Base-by-base conservation (phyloP, 2,797 vertebrate species). In the Taenioides sp. region DNA sequence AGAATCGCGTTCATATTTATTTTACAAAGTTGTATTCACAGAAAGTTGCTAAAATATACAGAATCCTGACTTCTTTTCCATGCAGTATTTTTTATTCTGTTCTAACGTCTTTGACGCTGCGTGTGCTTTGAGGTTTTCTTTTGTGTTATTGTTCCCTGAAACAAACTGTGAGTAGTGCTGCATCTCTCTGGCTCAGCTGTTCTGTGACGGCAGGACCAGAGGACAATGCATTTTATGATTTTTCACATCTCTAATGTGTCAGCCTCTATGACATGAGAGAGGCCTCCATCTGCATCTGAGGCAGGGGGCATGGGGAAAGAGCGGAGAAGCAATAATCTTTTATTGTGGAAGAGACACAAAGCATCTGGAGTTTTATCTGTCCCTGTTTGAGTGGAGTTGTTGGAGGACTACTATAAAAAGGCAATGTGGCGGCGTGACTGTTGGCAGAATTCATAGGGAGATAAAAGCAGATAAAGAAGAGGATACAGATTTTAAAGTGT, bases 351-450 rank as follows among this genome's bases (percentile, higher is more conserved):
- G 75, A 82, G 67, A 73, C 87, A 82, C 76, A 82, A 83, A 77
- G 76, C 81, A 85, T 88, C 84, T 89, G 80, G 79, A 82, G 79
- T 88, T 88, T 85, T 88, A 83, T 85, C 87, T 80, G 76, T 67
- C 65, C 57, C 62, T 43, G 76, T 79, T 80, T 83, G 77, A 85
- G 82, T 84, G 76, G 2, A 6, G 34, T 43, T 20, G 62, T 43
- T n/a, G 11, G 34, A 64, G 34, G 37, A 64, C 31, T 40, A 59
- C 57, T 28, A 59, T 59, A 59, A 62, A 31, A 37, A 12, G 31
- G 9, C 31, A 37, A 59, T 28, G 57, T 28, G 57, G 57, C 57
- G 1, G 2, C 10, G 57, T 28, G 57, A 59, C 57, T 27, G 23
- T 59, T 17, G 25, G 57, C 25, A 10, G 27, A 25, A 59, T 27